Percentiles rank a stretch among this genome's conserved stretches.
Evolutionary conservation across 2,888 invertebrate species (phyloP).

Genomic region (Nasonovia ribisnigri): DNA sequence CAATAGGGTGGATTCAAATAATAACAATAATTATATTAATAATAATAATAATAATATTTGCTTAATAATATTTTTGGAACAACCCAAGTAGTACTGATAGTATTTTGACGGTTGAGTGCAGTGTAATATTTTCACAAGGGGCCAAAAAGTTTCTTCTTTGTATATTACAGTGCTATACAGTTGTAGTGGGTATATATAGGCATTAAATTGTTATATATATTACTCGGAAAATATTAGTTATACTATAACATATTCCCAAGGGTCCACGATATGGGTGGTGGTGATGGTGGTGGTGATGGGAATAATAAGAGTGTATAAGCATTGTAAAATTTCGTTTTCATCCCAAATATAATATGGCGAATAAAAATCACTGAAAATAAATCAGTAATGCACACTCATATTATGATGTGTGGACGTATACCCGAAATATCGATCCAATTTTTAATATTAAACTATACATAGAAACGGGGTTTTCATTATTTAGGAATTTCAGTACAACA

Average conservation of each 20-base stretch:
- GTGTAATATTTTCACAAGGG: not conserved
- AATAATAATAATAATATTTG: not conserved
- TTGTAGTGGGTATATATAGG: not conserved
- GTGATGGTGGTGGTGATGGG: not conserved
- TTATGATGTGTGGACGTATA: not conserved
- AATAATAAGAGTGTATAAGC: not conserved
- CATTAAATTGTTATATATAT: not conserved
- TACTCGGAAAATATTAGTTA: conserved; percentile 9
- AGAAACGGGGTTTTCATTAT: not conserved
- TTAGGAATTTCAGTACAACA: not conserved
- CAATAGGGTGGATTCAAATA: not conserved
- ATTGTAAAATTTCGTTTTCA: conserved; percentile 4
- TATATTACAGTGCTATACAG: not conserved
- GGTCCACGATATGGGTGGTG: not conserved
- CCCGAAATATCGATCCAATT: not conserved
- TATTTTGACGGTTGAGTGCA: not conserved
- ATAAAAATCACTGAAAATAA: conserved; percentile 23
- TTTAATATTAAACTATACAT: conserved; percentile 1
- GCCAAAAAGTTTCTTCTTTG: not conserved
- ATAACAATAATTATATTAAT: not conserved
- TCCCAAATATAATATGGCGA: not conserved
- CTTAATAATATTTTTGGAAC: not conserved
- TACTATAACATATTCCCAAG: not conserved
- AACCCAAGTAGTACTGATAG: not conserved
- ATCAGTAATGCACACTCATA: not conserved